These are phyloP conservation scores for Stegana nigrithorax DNA, from an alignment of 2,888 invertebrate genomes.

Conservation along the genomic window DNA sequence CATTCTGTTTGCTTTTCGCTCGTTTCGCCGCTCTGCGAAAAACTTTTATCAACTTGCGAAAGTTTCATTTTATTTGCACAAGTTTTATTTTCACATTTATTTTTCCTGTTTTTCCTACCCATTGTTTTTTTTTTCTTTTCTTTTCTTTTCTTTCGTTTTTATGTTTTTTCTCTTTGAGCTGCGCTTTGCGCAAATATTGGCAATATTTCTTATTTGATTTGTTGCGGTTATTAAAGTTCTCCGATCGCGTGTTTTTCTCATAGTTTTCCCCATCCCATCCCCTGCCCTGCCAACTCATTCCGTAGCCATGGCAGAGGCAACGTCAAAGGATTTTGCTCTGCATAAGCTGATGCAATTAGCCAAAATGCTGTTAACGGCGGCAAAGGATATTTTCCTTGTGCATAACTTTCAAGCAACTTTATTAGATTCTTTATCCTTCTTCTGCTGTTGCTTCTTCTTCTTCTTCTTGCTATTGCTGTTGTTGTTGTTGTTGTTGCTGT, in stretches of 20 bases:
- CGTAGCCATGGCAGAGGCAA: no score
- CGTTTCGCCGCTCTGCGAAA: not conserved
- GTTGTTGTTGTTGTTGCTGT: not conserved
- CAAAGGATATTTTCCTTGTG: constrained; percentile 8
- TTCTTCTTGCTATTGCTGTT: no score
- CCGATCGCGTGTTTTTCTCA: not conserved
- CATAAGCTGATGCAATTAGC: constrained; percentile 18
- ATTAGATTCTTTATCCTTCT: not conserved
- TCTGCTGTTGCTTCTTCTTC: no score
- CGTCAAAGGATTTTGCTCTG: no score
- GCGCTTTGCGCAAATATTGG: no score
- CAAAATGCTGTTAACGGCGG: constrained; percentile 1
- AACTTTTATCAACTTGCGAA: constrained; percentile 14
- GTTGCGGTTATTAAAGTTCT: constrained; percentile 14
- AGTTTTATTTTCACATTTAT: no score
- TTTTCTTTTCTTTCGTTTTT: not conserved
- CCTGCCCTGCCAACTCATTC: no score
- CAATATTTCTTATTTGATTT: constrained; percentile 13
- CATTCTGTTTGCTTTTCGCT: not conserved
- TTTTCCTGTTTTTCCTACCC: no score
- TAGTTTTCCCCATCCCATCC: not conserved
- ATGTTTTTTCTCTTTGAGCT: not conserved
- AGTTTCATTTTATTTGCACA: constrained; percentile 9
- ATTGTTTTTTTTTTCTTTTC: not conserved
- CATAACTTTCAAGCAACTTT: constrained; percentile 3